Evolutionary conservation across 1,140 invertebrate genomes (phyloP).

Genomic region (Arctopsyche grandis): DNA sequence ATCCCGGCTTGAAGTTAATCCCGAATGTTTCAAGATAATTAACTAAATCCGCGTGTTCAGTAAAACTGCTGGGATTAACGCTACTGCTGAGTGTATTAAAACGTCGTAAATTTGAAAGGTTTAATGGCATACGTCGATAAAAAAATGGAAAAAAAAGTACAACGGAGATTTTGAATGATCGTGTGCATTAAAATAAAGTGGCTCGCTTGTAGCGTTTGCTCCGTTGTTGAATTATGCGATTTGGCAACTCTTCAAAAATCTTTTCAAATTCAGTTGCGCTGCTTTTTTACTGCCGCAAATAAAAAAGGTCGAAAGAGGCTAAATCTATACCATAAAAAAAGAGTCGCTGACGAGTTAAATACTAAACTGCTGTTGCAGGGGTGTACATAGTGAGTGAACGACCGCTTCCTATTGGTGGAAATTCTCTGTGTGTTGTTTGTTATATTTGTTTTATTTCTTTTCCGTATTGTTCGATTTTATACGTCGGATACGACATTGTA

Average conservation of each 20-base stretch:
- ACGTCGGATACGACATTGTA: too few relatives aligned
- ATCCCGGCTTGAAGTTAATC: neutral
- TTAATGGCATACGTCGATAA: neutral
- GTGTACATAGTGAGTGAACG: neutral
- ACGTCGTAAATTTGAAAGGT: neutral
- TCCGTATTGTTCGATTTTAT: too few relatives aligned
- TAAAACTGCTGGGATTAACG: neutral
- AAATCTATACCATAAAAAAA: constrained; percentile 25
- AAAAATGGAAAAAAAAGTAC: neutral
- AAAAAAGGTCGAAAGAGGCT: constrained; percentile 25
- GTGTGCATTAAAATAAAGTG: neutral
- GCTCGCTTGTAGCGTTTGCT: neutral
- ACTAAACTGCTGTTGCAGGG: constrained; percentile 9
- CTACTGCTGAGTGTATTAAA: neutral
- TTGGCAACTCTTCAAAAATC: constrained; percentile 29
- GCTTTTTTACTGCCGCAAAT: constrained; percentile 15
- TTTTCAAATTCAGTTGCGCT: neutral
- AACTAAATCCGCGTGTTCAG: neutral
- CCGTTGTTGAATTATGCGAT: neutral
- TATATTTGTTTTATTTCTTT: too few relatives aligned
- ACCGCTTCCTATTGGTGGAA: too few relatives aligned
- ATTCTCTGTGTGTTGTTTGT: too few relatives aligned
- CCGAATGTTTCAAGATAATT: neutral
- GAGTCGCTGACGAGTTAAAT: constrained; percentile 28
- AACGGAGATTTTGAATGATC: neutral